Evolutionary conservation across 1,140 invertebrate species (phyloP).

Genomic region (Fopius arisanus): DNA sequence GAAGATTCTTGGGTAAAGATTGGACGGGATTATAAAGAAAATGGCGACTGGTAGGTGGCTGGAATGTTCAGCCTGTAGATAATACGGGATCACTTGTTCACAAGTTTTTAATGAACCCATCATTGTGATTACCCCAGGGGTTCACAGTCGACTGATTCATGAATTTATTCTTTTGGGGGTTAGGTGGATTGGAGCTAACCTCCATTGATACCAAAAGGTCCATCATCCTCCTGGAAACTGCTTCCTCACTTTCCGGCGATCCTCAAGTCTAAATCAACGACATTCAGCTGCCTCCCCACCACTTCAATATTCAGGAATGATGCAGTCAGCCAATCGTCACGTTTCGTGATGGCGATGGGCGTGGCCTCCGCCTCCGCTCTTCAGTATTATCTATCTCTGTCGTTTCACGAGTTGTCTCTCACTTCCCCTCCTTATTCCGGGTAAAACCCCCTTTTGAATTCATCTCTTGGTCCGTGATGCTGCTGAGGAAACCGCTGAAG

Average conservation of each 20-base stretch:
- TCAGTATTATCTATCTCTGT: background rate
- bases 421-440: background rate
- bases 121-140: background rate
- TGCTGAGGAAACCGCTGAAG: constrained; percentile 1
- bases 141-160: background rate
- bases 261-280: constrained; percentile 44
- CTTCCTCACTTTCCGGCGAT: background rate
- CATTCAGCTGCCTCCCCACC: constrained; percentile 33
- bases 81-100: background rate
- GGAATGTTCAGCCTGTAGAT: background rate
- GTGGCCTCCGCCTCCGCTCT: background rate
- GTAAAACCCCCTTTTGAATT: background rate
- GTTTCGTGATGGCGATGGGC: background rate
- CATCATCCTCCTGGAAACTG: background rate
- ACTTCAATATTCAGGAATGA: constrained; percentile 29
- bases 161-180: background rate
- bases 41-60: background rate
- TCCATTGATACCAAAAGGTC: constrained; percentile 1
- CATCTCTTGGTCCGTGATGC: constrained; percentile 11
- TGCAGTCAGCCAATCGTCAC: constrained; percentile 19
- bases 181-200: background rate
- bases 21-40: background rate
- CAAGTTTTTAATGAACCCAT: background rate
- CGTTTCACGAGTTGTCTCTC: background rate
- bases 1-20: background rate